A percentile compares a stretch with the other conserved stretches of the same genome.
Conservation (phyloP, 2,888 invertebrate species). For the Julus scandinavius region DNA sequence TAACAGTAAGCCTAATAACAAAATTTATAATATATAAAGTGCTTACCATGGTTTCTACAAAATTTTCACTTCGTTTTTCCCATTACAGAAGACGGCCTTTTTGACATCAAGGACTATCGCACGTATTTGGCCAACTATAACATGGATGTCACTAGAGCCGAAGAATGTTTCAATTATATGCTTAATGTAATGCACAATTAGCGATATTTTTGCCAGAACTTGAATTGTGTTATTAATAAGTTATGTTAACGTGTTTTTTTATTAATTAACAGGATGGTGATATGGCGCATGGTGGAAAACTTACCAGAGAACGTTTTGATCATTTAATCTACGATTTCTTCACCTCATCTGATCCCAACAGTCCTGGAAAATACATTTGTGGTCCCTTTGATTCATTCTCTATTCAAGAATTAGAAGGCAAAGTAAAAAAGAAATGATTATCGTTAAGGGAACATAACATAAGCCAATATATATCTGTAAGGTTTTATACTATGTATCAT, state of each 20-base stretch:
- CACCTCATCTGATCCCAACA: slow-evolving; percentile 60
- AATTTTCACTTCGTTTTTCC: background rate
- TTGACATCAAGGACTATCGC: slow-evolving; percentile 62
- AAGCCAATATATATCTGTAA: background rate
- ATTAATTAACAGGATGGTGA: slow-evolving; percentile 60
- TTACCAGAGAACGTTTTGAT: slow-evolving; percentile 62
- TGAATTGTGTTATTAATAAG: background rate
- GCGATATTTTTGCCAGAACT: background rate
- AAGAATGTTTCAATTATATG: slow-evolving; percentile 62
- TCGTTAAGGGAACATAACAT: background rate
- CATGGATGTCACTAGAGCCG: slow-evolving; percentile 61
- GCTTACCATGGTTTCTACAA: background rate
- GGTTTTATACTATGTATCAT: slow-evolving; percentile 6
- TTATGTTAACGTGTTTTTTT: background rate
- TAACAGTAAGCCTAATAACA: slow-evolving; percentile 60
- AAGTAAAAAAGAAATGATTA: slow-evolving; percentile 54
- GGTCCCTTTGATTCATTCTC: slow-evolving; percentile 62
- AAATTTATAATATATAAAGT: background rate
- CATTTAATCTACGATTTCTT: slow-evolving; percentile 62
- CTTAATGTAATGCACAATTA: slow-evolving; percentile 59
- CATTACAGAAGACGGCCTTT: slow-evolving; percentile 62
- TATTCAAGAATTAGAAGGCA: slow-evolving; percentile 60
- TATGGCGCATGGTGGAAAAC: slow-evolving; percentile 60
- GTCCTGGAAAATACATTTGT: slow-evolving; percentile 62
- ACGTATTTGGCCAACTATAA: slow-evolving; percentile 61